Base-by-base conservation (phyloP, 1,140 invertebrate species). In the Drosophila virilis region DNA sequence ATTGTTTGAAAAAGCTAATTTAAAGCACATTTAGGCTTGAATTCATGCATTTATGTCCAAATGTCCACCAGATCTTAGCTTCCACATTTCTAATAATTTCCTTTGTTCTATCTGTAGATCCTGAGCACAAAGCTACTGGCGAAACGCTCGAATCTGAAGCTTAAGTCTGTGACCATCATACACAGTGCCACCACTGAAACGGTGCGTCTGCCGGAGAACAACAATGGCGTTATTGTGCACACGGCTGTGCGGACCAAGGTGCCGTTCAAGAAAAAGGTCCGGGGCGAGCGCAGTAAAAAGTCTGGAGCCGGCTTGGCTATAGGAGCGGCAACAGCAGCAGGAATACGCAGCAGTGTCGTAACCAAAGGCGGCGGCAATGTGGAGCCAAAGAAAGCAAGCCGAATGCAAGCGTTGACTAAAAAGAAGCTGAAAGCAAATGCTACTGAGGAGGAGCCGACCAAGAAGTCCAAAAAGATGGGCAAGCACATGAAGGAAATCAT, bases 121-220 rank as follows among this genome's bases (percentile, higher is more conserved):
- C 94, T 95, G 82, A 96, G 96, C 93, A 96, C 95, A 78, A 95
- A 95, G 79, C 94, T 96, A 77, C 93, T 97, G 75, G 95, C 96
- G 77, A 97, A 97, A 75, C 94, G 94, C 45, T 95, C 95, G 78
- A 95, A 96, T 90, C 93, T 95, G 92, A 97, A 97, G 92, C 94
- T 96, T 84, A 97, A 96, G 92, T 96, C 95, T 10, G 95, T 97
- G 67, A 97, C 96, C 73, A 97, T 97, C 93, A 96, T 97, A 78
- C 96, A 97, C 94, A 97, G 96, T 90, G 96, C 96, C 72, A 96
- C 96, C 66, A 97, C 96, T 45, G 96, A 97, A 93, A 96, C 96
- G 50, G 96, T 97, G 70, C 95, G 96, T 6, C 92, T 97, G 70
- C 96, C 96, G 1, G 95, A 96, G 70, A 95, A 95, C 70, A 94